These are phyloP conservation scores for Lemur catta DNA, from an alignment of 2,797 vertebrate genomes.

Conservation along the genomic window DNA sequence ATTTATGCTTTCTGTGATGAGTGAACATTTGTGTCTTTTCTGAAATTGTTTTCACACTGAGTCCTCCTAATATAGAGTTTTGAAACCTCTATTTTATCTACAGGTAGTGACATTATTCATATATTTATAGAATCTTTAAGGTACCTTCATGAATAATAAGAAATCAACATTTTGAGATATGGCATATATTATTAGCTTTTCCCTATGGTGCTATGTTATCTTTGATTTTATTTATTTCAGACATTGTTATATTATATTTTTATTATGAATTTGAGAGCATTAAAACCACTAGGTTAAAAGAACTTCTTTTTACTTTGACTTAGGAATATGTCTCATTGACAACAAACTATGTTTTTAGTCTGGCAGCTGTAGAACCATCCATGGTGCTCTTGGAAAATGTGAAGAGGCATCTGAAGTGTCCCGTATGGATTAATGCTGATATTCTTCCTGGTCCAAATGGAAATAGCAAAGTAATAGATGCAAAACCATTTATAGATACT, in stretches of 20 bases:
- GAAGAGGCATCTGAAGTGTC: constrained; percentile 76
- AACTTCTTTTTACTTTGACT: not conserved
- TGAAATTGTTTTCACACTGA: not conserved
- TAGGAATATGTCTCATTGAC: not conserved
- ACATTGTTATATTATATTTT: not conserved
- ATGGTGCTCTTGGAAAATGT: constrained; percentile 84
- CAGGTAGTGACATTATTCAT: not conserved
- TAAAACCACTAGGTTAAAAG: not conserved
- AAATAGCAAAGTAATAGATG: constrained; percentile 83
- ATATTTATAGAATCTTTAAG: not conserved
- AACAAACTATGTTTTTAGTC: constrained; percentile 77
- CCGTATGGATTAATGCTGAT: constrained; percentile 95
- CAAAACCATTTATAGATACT: constrained; percentile 76
- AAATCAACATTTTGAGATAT: not conserved
- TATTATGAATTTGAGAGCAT: not conserved
- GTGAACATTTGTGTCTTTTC: not conserved
- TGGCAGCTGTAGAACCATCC: constrained; percentile 87
- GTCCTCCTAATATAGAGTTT: not conserved
- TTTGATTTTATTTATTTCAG: constrained; percentile 15
- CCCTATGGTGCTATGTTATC: not conserved
- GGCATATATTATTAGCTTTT: not conserved
- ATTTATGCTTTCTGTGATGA: not conserved
- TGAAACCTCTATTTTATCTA: not conserved
- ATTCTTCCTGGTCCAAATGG: constrained; percentile 91
- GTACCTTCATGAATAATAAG: not conserved